phyloP scores from a whole-genome alignment of 1,140 invertebrate genomes.

The Psilanteris sp. region DNA sequence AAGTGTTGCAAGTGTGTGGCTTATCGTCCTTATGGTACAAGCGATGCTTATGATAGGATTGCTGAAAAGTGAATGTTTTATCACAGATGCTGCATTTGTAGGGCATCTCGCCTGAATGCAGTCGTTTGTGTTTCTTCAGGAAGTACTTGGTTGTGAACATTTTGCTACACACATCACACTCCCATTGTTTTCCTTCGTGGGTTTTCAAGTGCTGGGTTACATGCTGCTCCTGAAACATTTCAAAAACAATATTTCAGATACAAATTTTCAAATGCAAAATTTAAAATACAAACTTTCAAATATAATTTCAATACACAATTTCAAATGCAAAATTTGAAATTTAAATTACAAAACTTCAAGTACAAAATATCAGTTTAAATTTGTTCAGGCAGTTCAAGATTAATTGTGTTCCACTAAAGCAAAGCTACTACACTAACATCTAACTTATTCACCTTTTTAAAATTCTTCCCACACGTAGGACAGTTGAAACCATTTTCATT shows the following conservation, averaged over 20 bases:
- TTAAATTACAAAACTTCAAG: too few relatives aligned
- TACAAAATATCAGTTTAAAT: too few relatives aligned
- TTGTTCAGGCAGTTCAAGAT: too few relatives aligned
- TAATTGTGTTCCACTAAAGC: too few relatives aligned
- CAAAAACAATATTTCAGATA: too few relatives aligned
- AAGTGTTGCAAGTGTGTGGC: slow-evolving; percentile 89
- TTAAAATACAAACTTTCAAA: too few relatives aligned
- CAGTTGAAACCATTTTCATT: slow-evolving; percentile 74
- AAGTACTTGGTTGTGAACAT: slow-evolving; percentile 94
- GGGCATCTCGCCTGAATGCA: slow-evolving; percentile 92
- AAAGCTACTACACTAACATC: too few relatives aligned
- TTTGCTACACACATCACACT: slow-evolving; percentile 91
- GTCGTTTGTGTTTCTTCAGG: slow-evolving; percentile 91
- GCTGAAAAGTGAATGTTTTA: slow-evolving; percentile 94
- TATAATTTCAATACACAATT: too few relatives aligned
- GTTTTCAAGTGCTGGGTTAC: slow-evolving; percentile 81
- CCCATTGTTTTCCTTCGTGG: slow-evolving; percentile 85
- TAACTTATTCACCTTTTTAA: slow-evolving; percentile 76
- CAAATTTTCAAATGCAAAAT: too few relatives aligned
- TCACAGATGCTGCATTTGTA: slow-evolving; percentile 91
- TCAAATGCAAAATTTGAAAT: too few relatives aligned
- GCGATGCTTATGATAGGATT: slow-evolving; percentile 94
- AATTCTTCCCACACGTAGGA: slow-evolving; percentile 79
- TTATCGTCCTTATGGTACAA: slow-evolving; percentile 92
- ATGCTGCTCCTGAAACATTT: slow-evolving; percentile 80